phyloP scores from a whole-genome alignment of 2,113 vertebrate species.

The Anser brachyrhynchus region DNA sequence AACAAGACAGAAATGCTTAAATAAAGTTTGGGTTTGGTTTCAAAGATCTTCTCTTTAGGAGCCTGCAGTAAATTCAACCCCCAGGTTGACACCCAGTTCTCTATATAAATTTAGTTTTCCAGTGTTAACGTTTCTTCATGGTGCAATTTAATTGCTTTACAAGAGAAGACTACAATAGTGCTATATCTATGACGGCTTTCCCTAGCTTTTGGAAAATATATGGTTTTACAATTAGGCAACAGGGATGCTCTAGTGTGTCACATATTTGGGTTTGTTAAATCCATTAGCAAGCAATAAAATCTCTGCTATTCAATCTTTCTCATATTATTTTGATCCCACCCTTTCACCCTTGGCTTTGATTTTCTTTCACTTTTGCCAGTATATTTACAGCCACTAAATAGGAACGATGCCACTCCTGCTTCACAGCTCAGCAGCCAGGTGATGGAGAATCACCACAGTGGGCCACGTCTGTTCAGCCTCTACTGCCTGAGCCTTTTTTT shows the following conservation, averaged over 20 bases:
- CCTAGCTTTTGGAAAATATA: constrained; percentile 3
- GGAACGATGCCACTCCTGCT: not conserved
- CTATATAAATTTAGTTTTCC: constrained; percentile 12
- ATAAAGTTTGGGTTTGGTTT: not conserved
- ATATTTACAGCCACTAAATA: not conserved
- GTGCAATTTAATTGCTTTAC: constrained; percentile 38
- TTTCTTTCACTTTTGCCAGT: not conserved
- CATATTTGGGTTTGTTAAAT: constrained; percentile 46
- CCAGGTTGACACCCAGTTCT: not conserved
- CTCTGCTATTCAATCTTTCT: not conserved
- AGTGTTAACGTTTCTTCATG: not conserved
- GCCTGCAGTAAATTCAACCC: not conserved
- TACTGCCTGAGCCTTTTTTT: not conserved
- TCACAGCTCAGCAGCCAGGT: not conserved
- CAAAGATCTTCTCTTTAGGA: constrained; percentile 35
- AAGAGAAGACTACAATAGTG: not conserved
- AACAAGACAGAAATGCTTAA: constrained; percentile 12
- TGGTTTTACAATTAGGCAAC: constrained; percentile 53
- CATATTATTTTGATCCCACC: not conserved
- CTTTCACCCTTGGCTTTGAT: not conserved
- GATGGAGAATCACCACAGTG: fast-evolving
- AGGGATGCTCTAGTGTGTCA: constrained; percentile 11
- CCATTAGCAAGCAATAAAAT: constrained; percentile 43
- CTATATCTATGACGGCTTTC: not conserved
- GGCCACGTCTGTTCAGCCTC: not conserved